A percentile compares a stretch with the other conserved stretches of the same genome.
Evolutionary conservation across 2,888 invertebrate genomes (phyloP).

Genomic region (Diachrysia chrysitis): DNA sequence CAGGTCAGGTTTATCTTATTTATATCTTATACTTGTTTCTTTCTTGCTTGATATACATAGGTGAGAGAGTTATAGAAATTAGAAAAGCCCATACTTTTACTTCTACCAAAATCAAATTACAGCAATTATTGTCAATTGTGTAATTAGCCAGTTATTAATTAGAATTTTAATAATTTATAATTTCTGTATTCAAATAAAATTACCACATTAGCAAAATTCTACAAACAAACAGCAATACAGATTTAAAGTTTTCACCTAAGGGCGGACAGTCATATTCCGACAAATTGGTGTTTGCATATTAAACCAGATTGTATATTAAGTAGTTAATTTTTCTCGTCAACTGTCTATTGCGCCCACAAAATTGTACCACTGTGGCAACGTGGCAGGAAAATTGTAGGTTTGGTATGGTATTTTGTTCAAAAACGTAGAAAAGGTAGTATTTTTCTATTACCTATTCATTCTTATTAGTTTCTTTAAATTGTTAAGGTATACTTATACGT

Average conservation of each 20-base stretch:
- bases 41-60: too few relatives aligned
- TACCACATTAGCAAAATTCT: background rate
- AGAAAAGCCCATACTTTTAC: too few relatives aligned
- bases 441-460: background rate
- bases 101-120: too few relatives aligned
- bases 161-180: too few relatives aligned
- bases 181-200: background rate
- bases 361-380: constrained; percentile 22
- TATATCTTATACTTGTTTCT: background rate
- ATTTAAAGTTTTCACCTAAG: constrained; percentile 1
- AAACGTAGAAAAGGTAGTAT: background rate
- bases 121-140: too few relatives aligned
- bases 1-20: background rate
- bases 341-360: constrained; percentile 11
- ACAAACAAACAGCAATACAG: constrained; percentile 30
- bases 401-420: background rate
- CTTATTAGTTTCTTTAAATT: background rate
- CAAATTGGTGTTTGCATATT: constrained; percentile 23
- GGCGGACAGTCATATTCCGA: constrained; percentile 36
- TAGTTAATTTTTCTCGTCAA: constrained; percentile 23
- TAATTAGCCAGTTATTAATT: too few relatives aligned
- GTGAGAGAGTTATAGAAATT: too few relatives aligned
- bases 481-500: background rate
- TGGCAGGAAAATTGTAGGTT: constrained; percentile 26
- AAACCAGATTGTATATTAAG: constrained; percentile 26